Conservation (phyloP, 2,888 invertebrate genomes). For the Prenolepis imparis region DNA sequence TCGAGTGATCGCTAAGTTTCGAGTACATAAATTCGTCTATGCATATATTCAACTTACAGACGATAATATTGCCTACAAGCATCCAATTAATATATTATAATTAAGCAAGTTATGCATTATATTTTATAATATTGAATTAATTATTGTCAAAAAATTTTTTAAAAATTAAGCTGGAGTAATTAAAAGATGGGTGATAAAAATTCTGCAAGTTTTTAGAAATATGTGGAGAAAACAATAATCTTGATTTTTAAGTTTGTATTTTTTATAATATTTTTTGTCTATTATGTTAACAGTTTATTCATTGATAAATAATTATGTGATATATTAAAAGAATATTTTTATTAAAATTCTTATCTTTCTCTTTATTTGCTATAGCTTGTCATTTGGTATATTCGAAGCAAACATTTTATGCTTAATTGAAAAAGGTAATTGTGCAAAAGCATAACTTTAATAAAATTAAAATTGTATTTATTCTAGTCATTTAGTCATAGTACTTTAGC, state of each 20-base stretch:
- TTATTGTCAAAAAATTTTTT: not conserved
- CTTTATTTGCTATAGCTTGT: not conserved
- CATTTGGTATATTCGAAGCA: conserved; percentile 25
- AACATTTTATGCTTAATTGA: conserved; percentile 31
- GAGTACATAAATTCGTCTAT: not conserved
- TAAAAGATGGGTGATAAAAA: not conserved
- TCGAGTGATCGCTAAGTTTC: not conserved
- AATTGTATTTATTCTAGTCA: not conserved
- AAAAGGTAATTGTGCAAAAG: not conserved
- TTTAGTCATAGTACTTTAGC: not conserved
- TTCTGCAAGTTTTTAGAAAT: conserved; percentile 1
- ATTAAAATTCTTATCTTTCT: conserved; percentile 19
- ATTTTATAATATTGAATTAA: not conserved
- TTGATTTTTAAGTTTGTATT: not conserved
- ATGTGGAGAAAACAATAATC: not conserved
- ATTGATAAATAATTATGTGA: not conserved
- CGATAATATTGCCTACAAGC: not conserved
- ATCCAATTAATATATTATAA: conserved; percentile 12
- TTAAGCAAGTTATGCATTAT: not conserved
- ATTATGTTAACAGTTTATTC: not conserved
- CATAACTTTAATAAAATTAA: conserved; percentile 31
- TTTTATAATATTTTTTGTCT: conserved; percentile 10
- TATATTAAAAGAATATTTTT: conserved; percentile 23
- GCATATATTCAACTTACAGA: not conserved
- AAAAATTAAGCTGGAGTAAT: not conserved